These are phyloP conservation scores for Oreotragus oreotragus DNA, from an alignment of 2,113 vertebrate species.

Conservation along the genomic window DNA sequence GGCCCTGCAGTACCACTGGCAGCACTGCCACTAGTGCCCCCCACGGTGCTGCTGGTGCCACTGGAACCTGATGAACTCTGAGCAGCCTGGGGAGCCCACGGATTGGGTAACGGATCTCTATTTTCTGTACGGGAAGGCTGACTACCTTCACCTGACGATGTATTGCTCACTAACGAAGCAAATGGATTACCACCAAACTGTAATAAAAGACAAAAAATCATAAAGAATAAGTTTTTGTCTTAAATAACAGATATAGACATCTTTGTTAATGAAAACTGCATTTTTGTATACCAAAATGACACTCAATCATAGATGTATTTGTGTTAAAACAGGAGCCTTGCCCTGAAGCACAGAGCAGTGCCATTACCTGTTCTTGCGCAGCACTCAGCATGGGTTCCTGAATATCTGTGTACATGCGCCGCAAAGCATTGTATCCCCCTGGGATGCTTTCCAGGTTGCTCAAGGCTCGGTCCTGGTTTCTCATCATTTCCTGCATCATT, in stretches of 20 bases:
- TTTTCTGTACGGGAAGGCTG: constrained; percentile 88
- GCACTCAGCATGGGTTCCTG: constrained; percentile 87
- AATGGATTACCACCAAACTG: constrained; percentile 90
- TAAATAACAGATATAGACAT: background rate
- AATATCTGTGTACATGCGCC: constrained; percentile 87
- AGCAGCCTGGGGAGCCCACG: constrained; percentile 82
- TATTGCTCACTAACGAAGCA: constrained; percentile 85
- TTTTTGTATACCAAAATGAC: background rate
- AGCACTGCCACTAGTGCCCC: constrained; percentile 40
- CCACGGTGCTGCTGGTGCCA: constrained; percentile 51
- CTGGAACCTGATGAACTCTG: constrained; percentile 72
- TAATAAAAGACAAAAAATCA: constrained; percentile 53
- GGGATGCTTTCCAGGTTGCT: constrained; percentile 89
- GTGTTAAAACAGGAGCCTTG: background rate
- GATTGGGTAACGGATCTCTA: constrained; percentile 86
- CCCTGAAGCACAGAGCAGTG: background rate
- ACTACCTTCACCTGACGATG: constrained; percentile 78
- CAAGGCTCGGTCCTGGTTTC: constrained; percentile 87
- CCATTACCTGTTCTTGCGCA: constrained; percentile 85
- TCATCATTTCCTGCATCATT: constrained; percentile 91
- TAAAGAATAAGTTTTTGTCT: background rate
- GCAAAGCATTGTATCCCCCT: constrained; percentile 86
- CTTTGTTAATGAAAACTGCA: background rate
- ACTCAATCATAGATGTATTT: background rate
- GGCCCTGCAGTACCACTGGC: constrained; percentile 67